Evolutionary conservation across 1,140 invertebrate species (phyloP).

Genomic region (Rhizoglyphus robini): DNA sequence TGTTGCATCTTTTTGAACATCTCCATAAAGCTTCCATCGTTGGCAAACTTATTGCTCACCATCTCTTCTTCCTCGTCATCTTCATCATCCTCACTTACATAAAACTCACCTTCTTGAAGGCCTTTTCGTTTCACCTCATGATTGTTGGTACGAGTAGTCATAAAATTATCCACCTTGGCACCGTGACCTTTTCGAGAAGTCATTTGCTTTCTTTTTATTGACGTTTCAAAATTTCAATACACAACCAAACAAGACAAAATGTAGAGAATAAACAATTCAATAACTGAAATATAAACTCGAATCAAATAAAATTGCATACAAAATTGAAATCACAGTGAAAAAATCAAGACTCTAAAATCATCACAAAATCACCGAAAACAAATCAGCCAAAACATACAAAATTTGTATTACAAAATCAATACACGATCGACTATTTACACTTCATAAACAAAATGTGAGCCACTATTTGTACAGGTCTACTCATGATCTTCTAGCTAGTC

Average conservation of each 20-base stretch:
- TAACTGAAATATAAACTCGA: neutral
- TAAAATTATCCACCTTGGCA: neutral
- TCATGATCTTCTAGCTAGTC: no score
- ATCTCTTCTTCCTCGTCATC: neutral
- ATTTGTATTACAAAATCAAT: no score
- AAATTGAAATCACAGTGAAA: no score
- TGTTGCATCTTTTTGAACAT: slow-evolving; percentile 73
- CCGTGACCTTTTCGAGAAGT: neutral
- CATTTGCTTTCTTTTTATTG: neutral
- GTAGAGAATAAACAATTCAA: neutral
- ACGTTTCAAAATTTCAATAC: neutral
- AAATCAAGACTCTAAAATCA: no score
- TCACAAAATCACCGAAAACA: no score
- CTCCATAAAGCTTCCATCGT: slow-evolving; percentile 74
- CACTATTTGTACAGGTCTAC: no score
- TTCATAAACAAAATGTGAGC: no score
- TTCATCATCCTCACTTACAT: neutral
- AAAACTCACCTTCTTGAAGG: neutral
- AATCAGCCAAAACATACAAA: no score
- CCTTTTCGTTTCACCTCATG: neutral
- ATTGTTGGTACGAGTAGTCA: no score
- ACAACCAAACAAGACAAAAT: neutral
- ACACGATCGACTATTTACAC: no score
- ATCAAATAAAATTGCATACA: no score
- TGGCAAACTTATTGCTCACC: slow-evolving; percentile 49